A percentile compares a stretch with the other conserved stretches of the same genome.
phyloP scores from a whole-genome alignment of 2,113 vertebrate species.

The Noctilio leporinus region DNA sequence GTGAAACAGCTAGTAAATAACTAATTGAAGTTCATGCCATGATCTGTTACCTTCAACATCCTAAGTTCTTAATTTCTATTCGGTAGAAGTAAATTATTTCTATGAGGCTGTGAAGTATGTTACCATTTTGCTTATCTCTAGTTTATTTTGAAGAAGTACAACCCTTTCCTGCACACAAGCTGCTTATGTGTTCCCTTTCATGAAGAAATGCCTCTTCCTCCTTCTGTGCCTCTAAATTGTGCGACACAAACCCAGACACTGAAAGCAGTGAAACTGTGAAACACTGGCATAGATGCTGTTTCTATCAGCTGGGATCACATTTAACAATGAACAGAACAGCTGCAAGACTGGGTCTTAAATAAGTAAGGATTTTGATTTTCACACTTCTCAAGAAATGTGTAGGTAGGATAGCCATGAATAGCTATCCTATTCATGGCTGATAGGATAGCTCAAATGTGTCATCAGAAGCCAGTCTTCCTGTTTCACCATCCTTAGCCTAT shows the following conservation, averaged over 20 bases:
- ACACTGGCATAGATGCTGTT: not conserved
- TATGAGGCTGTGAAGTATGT: not conserved
- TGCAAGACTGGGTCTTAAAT: not conserved
- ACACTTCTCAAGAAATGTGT: not conserved
- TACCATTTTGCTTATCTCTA: not conserved
- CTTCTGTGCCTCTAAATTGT: not conserved
- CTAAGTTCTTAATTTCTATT: not conserved
- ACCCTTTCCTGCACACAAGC: not conserved
- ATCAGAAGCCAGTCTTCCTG: not conserved
- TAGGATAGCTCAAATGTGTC: not conserved
- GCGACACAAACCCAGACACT: not conserved
- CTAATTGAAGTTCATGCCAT: not conserved
- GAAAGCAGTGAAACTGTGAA: not conserved
- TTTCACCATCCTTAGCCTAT: not conserved
- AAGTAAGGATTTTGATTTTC: not conserved
- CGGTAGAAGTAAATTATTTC: not conserved
- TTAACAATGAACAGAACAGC: not conserved
- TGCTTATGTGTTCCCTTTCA: not conserved
- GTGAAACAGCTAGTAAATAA: not conserved
- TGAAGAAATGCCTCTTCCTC: not conserved
- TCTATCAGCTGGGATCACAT: not conserved
- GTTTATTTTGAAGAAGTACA: not conserved
- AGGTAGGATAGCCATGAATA: no score
- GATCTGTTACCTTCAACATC: not conserved
- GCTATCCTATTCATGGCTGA: fast-evolving